Base-by-base conservation (phyloP, 2,113 vertebrate species). In the Monopterus albus region DNA sequence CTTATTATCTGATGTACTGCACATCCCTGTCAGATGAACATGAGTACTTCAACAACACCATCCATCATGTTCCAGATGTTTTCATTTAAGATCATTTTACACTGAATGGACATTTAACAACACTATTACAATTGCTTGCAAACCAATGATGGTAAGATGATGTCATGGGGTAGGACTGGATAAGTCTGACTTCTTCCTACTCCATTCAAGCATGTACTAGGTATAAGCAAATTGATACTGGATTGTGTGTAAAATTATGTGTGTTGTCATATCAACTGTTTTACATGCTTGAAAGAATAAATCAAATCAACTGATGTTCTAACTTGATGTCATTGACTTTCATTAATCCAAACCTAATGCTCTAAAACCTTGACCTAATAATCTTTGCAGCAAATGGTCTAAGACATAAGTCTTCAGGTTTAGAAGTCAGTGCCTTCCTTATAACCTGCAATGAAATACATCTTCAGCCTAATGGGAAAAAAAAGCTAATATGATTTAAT, bases 381-480 rank as follows among this genome's bases (percentile, higher is more conserved):
- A 78, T 51, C 57, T 67, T 49, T 73, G 63, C 35, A 12, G 75
- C 59, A 82, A 80, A 87, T 75, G 72, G 52, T 25, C 57, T 65
- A 40, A 46, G 51, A 71, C 31, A 75, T 61, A 71, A 79, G 63
- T 75, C 35, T 4, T 81, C 65, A 38, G 61, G 21, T 25, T 51
- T 46, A 25, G 49, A 69, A 70, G 81, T 56, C 46, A 3, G 43
- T 40, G 72, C 58, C 46, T 53, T 78, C 76, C 66, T 73, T 63
- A 70, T 28, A 80, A 73, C 21, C 68, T 80, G 72, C 51, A 64
- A 72, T 79, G 55, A 81, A 75, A 78, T 55, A 66, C 74, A 79
- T 82, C 65, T 70, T 72, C 45, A 17, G 42, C 8, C 42, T 38
- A 72, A 78, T 53, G 49, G 52, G 36, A 75, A 46, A 72, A 61